Conservation (phyloP, 1,140 invertebrate species). For the Sycophaga agraensis region DNA sequence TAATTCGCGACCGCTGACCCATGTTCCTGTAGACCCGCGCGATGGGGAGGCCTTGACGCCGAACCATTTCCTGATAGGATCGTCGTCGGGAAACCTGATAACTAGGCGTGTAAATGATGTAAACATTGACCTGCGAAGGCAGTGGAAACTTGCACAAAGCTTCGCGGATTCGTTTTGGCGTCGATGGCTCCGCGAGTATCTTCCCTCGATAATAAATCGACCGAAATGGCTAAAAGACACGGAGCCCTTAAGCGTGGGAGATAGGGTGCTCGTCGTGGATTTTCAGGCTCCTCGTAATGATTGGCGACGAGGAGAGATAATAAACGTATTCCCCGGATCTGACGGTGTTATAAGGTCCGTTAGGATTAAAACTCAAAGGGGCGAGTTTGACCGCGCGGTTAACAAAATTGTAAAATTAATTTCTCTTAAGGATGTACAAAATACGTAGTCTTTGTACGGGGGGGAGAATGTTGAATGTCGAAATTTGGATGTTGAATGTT, state of each 20-base stretch:
- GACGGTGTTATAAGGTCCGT: background rate
- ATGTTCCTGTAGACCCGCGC: background rate
- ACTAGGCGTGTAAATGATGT: background rate
- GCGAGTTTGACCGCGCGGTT: background rate
- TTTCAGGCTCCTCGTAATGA: no score
- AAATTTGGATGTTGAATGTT: no score
- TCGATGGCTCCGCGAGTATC: background rate
- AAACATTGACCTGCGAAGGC: background rate
- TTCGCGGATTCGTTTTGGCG: no score
- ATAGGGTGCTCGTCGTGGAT: background rate
- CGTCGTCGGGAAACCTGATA: background rate
- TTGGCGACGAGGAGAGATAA: no score
- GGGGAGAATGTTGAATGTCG: no score
- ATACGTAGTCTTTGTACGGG: background rate
- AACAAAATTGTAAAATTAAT: background rate
- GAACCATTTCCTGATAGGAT: background rate
- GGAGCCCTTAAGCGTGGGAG: background rate
- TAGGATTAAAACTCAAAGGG: background rate
- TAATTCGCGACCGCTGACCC: no score
- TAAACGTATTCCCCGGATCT: background rate
- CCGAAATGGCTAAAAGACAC: background rate
- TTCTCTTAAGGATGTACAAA: background rate
- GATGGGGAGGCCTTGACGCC: background rate
- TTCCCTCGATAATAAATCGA: background rate
- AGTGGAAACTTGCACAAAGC: background rate